phyloP scores from a whole-genome alignment of 2,797 vertebrate genomes.

The Urosaurus nigricauda region DNA sequence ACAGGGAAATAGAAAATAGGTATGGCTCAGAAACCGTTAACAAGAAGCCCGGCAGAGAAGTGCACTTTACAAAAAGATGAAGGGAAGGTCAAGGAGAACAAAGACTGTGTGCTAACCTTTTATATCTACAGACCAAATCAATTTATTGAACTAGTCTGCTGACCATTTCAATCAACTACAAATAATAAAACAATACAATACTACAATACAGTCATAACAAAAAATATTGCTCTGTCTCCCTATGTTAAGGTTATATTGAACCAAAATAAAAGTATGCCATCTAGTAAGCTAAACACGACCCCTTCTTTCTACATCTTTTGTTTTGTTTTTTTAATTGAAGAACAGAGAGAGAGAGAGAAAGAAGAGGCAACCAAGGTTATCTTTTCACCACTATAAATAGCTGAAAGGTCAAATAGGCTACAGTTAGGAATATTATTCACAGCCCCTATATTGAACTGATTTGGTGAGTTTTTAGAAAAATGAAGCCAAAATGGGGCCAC shows the following conservation, averaged over 20 bases:
- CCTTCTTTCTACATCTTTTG: no score
- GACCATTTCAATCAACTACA: no score
- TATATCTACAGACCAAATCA: no score
- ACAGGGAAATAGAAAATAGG: background rate
- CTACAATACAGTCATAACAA: no score
- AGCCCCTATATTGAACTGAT: background rate
- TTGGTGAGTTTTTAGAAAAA: background rate
- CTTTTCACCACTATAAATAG: background rate
- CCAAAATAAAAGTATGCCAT: no score
- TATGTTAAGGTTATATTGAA: no score
- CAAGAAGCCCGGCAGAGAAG: background rate
- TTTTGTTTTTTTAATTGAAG: no score
- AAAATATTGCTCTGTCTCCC: no score
- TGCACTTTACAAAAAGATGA: background rate
- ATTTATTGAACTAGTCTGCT: no score
- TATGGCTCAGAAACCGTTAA: background rate
- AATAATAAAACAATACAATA: no score
- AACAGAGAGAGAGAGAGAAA: background rate
- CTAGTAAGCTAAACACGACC: no score
- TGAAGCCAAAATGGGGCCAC: background rate
- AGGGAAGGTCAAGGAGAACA: background rate
- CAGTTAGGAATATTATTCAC: background rate
- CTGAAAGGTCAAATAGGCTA: background rate
- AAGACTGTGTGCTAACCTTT: background rate
- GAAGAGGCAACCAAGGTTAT: background rate